Evolutionary conservation across 2,113 vertebrate genomes (phyloP).

Genomic region (Empidonax alnorum): DNA sequence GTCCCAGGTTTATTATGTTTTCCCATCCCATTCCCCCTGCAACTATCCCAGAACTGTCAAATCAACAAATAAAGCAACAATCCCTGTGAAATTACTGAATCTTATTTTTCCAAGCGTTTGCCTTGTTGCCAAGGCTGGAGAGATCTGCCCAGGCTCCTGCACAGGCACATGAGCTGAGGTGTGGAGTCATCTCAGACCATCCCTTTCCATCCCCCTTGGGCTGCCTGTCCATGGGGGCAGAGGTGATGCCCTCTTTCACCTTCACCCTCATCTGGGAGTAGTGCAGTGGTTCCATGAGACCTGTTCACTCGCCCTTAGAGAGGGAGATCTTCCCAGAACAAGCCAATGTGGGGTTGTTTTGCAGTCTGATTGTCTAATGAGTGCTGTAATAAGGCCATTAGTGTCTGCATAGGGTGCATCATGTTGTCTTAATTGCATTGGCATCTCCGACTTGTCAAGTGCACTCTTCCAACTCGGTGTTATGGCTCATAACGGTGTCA

Average conservation of each 20-base stretch:
- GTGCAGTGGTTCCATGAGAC: background rate
- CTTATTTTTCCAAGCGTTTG: background rate
- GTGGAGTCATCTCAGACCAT: accelerated
- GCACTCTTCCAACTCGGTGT: background rate
- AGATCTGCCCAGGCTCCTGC: accelerated
- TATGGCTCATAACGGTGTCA: background rate
- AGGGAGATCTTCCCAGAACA: background rate
- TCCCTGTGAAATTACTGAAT: background rate
- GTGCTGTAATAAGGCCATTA: background rate
- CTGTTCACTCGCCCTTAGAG: background rate
- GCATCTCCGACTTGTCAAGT: background rate
- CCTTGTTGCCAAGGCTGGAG: background rate
- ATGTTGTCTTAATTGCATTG: background rate
- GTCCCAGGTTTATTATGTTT: background rate
- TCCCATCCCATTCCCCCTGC: background rate
- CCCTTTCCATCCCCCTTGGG: background rate
- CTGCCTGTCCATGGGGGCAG: background rate
- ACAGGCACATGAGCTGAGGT: accelerated
- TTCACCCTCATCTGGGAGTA: background rate
- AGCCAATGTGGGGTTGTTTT: background rate
- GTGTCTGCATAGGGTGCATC: background rate
- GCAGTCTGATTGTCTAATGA: background rate
- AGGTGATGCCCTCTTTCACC: background rate
- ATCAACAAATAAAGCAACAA: background rate
- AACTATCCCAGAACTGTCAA: background rate